Conservation (phyloP, 2,888 invertebrate genomes). For the Dryobotodes eremita region DNA sequence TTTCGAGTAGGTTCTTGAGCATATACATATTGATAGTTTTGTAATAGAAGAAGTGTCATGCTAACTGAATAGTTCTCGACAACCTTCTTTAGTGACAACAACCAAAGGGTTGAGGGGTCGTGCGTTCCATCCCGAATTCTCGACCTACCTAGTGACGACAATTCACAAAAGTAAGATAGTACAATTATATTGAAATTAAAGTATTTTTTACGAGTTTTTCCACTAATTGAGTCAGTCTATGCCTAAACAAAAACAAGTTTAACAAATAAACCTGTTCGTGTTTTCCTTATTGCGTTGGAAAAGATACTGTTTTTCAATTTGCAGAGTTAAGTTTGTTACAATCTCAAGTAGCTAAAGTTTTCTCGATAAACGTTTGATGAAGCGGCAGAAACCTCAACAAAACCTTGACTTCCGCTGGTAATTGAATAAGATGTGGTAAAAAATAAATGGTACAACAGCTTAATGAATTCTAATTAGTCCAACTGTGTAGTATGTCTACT, state of each 20-base stretch:
- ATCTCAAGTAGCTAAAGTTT: slow-evolving; percentile 48
- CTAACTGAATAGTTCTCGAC: not conserved
- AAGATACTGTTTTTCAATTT: slow-evolving; percentile 54
- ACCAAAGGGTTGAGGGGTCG: too few relatives aligned
- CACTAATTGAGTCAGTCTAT: not conserved
- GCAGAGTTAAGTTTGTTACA: slow-evolving; percentile 32
- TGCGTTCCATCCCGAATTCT: not conserved
- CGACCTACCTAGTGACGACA: not conserved
- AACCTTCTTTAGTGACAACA: not conserved
- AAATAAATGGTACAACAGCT: slow-evolving; percentile 2
- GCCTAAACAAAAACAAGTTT: slow-evolving; percentile 21
- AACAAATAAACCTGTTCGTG: slow-evolving; percentile 11
- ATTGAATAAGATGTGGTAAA: slow-evolving; percentile 40
- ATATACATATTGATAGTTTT: not conserved
- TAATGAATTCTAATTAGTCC: not conserved
- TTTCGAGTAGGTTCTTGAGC: not conserved
- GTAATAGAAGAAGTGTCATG: not conserved
- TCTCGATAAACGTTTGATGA: slow-evolving; percentile 43
- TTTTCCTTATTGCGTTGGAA: slow-evolving; percentile 45
- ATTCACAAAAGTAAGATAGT: not conserved
- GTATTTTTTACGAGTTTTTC: not conserved
- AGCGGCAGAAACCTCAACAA: not conserved
- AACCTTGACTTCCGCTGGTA: slow-evolving; percentile 25
- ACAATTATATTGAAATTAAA: not conserved
- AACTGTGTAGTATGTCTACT: not conserved